These are phyloP conservation scores for Orius laevigatus DNA, from an alignment of 1,140 invertebrate species.

Conservation along the genomic window DNA sequence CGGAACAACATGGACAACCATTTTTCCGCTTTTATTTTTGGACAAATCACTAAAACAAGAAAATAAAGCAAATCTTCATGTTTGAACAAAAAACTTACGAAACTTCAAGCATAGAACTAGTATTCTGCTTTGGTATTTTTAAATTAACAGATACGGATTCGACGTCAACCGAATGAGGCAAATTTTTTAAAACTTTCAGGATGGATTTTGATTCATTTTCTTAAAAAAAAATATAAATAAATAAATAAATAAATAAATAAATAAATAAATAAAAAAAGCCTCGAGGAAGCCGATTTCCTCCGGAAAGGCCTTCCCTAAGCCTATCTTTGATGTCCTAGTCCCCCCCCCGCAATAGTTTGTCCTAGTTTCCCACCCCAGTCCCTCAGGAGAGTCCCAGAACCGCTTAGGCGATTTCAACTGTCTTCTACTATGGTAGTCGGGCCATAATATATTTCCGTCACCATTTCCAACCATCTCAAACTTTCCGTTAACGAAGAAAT, in stretches of 20 bases:
- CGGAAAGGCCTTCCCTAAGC: no score
- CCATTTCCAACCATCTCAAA: no score
- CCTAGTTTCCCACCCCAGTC: no score
- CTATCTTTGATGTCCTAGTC: no score
- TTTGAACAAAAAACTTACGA: constrained; percentile 1
- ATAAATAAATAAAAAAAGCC: background rate
- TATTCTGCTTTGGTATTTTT: constrained; percentile 7
- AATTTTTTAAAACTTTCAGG: background rate
- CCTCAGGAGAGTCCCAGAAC: no score
- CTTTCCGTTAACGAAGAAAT: no score
- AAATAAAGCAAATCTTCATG: background rate
- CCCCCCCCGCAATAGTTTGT: no score
- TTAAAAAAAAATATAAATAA: constrained; percentile 2
- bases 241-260: constrained; percentile 3
- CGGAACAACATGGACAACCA: constrained; percentile 10
- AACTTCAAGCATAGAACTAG: constrained; percentile 3
- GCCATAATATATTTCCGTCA: no score
- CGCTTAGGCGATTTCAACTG: no score
- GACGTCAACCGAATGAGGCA: background rate
- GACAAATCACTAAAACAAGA: background rate
- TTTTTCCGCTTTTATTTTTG: background rate
- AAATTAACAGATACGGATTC: constrained; percentile 4
- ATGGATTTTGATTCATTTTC: constrained; percentile 3
- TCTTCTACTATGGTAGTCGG: no score
- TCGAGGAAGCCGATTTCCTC: background rate